Base-by-base conservation (phyloP, 2,797 vertebrate species). In the Vultur gryphus region DNA sequence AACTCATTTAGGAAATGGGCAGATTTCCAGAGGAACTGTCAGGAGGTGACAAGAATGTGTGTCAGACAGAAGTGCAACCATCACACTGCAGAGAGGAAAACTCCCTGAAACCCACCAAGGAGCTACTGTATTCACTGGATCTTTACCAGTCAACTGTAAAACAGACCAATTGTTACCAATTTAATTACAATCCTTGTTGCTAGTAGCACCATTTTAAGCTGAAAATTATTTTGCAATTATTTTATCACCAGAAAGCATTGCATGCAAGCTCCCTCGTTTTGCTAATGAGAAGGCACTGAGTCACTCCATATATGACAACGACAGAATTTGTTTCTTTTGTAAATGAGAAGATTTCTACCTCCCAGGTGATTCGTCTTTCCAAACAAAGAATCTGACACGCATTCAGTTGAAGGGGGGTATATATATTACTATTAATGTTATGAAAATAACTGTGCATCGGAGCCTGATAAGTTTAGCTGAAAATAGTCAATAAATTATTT, bases 401-500 rank as follows among this genome's bases (percentile, higher is more conserved):
- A 83, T 92, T 94, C 85, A 62, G 35, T 92, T 93, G 85, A 84
- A 87, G 57, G 43, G 46, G 48, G 51, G 52, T 87, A 67, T 96
- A 92, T 89, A 61, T 87, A 91, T 97, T 79, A 95, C 92, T 97
- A 97, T 96, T 97, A 97, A 97, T 94, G 89, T 91, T 95, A 95
- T 97, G 95, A 97, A 97, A 97, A 98, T 96, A 97, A 95, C 93
- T 93, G 89, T 76, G 90, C 95, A 97, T 97, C 97, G 96, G 91
- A 96, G 91, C 64, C 95, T 93, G 92, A 93, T 95, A 97, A 95
- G 93, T 97, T 97, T 96, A 93, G 95, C 95, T 97, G 96, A 97
- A 98, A 98, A 96, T 87, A 96, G 97, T 97, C 97, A 97, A 98
- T 98, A 98, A 98, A 98, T 98, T 98, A 98, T 98, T 98, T 98